These are phyloP conservation scores for Mesaphorura yosii DNA, from an alignment of 1,140 invertebrate genomes.

Conservation along the genomic window DNA sequence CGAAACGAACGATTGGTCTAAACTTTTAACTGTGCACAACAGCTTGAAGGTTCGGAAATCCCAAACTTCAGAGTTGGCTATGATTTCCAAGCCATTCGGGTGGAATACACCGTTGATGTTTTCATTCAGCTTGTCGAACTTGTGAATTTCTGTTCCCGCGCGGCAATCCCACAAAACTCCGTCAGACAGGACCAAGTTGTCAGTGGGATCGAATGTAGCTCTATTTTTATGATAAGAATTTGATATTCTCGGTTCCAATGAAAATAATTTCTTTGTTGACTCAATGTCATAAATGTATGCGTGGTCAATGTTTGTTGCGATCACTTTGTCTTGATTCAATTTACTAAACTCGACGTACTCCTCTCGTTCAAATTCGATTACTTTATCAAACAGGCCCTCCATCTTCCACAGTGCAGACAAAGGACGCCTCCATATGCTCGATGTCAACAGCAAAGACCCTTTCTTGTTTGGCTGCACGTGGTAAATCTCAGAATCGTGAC, in stretches of 20 bases:
- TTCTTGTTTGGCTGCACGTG: constrained; percentile 60
- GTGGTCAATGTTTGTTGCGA: constrained; percentile 22
- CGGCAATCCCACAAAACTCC: constrained; percentile 93
- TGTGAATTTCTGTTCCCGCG: constrained; percentile 76
- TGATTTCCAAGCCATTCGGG: constrained; percentile 87
- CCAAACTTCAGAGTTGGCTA: constrained; percentile 87
- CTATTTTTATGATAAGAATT: constrained; percentile 89
- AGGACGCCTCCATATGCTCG: constrained; percentile 67
- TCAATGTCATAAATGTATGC: constrained; percentile 68
- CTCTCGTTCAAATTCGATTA: constrained; percentile 56
- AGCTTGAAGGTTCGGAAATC: constrained; percentile 90
- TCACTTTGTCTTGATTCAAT: constrained; percentile 56
- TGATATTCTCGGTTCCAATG: constrained; percentile 63
- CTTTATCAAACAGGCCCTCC: constrained; percentile 33
- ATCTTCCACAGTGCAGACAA: constrained; percentile 77
- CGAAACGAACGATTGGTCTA: constrained; percentile 65
- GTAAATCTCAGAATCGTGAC: constrained; percentile 71
- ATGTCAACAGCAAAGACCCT: constrained; percentile 70
- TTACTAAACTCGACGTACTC: constrained; percentile 88
- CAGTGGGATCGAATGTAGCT: constrained; percentile 85
- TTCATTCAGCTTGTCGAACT: constrained; percentile 95
- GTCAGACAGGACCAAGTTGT: constrained; percentile 87
- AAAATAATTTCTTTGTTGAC: constrained; percentile 60
- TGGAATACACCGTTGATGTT: constrained; percentile 91
- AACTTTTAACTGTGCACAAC: constrained; percentile 76